These are phyloP conservation scores for Sebastolobus altivelis DNA, from an alignment of 2,797 vertebrate genomes.

Conservation along the genomic window DNA sequence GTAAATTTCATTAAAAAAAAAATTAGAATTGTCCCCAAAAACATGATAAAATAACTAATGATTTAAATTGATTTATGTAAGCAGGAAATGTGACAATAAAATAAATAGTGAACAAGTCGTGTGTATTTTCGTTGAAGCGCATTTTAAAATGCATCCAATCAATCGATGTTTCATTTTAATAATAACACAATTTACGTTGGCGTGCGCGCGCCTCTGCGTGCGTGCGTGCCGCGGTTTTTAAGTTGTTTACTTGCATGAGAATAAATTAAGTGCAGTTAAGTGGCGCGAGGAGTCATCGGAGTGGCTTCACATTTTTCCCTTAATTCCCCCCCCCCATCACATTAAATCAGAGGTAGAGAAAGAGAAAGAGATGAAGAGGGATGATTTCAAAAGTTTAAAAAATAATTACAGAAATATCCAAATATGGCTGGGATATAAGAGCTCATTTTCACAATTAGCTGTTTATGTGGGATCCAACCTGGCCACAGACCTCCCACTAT, in stretches of 20 bases:
- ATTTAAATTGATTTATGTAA: not conserved
- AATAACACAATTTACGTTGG: slow-evolving; percentile 19
- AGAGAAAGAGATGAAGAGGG: not conserved
- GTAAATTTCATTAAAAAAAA: not conserved
- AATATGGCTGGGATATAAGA: slow-evolving; percentile 7
- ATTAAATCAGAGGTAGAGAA: slow-evolving; percentile 36
- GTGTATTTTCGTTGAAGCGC: not conserved
- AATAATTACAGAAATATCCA: not conserved
- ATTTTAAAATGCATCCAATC: slow-evolving; percentile 15
- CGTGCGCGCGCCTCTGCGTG: not conserved
- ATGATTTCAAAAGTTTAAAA: not conserved
- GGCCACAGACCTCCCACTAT: not conserved
- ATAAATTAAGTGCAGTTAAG: slow-evolving; percentile 59
- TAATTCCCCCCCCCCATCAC: slow-evolving; percentile 17
- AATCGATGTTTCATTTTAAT: slow-evolving; percentile 30
- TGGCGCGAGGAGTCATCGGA: slow-evolving; percentile 25
- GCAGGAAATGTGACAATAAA: not conserved
- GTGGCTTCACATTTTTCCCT: slow-evolving; percentile 58
- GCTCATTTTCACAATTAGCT: slow-evolving; percentile 24
- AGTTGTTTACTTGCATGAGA: slow-evolving; percentile 52
- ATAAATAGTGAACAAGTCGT: not conserved
- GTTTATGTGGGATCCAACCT: slow-evolving; percentile 19
- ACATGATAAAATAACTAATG: not conserved
- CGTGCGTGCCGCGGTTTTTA: slow-evolving; percentile 24
- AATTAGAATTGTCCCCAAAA: not conserved